phyloP scores from a whole-genome alignment of 2,797 vertebrate species.

The Platalea minor region DNA sequence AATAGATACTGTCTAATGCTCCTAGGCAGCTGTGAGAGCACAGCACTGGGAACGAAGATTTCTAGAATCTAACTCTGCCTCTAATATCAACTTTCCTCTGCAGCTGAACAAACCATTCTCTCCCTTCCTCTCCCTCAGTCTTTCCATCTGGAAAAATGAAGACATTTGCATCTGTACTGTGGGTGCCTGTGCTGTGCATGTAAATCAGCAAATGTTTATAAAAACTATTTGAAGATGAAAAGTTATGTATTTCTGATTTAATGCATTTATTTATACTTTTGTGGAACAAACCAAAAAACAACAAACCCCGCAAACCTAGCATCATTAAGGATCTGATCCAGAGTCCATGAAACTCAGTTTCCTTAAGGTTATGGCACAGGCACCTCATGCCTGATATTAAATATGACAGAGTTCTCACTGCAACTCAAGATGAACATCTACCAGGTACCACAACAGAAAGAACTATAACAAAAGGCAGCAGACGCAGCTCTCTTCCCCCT shows the following conservation, averaged over 20 bases:
- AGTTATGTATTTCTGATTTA: not conserved
- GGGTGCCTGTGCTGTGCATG: not conserved
- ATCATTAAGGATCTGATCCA: not conserved
- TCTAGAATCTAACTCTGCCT: not conserved
- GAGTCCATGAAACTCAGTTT: not conserved
- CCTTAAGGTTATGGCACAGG: not conserved
- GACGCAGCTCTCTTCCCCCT: not conserved
- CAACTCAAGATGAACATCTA: not conserved
- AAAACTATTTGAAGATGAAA: not conserved
- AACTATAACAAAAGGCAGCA: not conserved
- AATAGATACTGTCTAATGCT: not conserved
- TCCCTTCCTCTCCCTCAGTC: constrained; percentile 14
- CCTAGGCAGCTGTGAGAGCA: not conserved
- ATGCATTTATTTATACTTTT: not conserved
- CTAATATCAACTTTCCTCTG: not conserved
- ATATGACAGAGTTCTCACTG: not conserved
- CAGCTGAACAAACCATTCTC: constrained; percentile 26
- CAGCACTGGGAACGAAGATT: not conserved
- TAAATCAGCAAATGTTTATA: not conserved
- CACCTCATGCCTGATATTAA: not conserved
- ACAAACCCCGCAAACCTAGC: not conserved
- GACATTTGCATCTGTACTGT: constrained; percentile 7
- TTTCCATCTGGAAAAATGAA: constrained; percentile 45
- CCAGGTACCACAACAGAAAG: not conserved
- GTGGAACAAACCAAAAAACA: not conserved